Evolutionary conservation across 2,797 vertebrate genomes (phyloP).

Genomic region (Cottoperca gobio): DNA sequence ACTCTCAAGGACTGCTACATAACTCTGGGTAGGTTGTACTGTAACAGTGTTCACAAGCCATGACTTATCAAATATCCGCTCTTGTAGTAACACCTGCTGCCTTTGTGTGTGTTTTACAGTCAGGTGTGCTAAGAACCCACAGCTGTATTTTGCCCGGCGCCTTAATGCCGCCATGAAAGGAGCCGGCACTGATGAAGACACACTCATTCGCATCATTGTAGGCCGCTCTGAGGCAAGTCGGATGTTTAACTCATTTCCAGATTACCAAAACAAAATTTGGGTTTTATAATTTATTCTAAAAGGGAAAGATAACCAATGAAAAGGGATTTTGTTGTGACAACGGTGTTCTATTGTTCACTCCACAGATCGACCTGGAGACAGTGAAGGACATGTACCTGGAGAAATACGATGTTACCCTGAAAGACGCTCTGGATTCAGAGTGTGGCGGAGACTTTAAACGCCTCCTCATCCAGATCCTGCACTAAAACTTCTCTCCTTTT

Average conservation of each 20-base stretch:
- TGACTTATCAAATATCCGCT: neutral
- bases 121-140: slow-evolving; percentile 87
- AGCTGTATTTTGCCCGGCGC: slow-evolving; percentile 86
- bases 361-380: slow-evolving; percentile 91
- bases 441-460: slow-evolving; percentile 94
- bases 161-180: slow-evolving; percentile 87
- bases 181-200: slow-evolving; percentile 85
- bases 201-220: slow-evolving; percentile 83
- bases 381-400: slow-evolving; percentile 95
- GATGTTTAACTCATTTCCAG: neutral
- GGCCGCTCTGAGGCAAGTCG: slow-evolving; percentile 85
- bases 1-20: slow-evolving; percentile 87
- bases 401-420: slow-evolving; percentile 91
- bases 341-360: neutral
- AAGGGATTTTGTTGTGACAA: neutral
- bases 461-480: slow-evolving; percentile 90
- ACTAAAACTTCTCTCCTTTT: slow-evolving; percentile 74
- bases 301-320: neutral
- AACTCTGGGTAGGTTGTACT: slow-evolving; percentile 75
- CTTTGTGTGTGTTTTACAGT: slow-evolving; percentile 71
- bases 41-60: neutral
- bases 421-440: slow-evolving; percentile 91
- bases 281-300: neutral
- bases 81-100: neutral
- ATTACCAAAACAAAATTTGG: neutral